These are phyloP conservation scores for Ascaphus truei DNA, from an alignment of 2,113 vertebrate species.

Conservation along the genomic window DNA sequence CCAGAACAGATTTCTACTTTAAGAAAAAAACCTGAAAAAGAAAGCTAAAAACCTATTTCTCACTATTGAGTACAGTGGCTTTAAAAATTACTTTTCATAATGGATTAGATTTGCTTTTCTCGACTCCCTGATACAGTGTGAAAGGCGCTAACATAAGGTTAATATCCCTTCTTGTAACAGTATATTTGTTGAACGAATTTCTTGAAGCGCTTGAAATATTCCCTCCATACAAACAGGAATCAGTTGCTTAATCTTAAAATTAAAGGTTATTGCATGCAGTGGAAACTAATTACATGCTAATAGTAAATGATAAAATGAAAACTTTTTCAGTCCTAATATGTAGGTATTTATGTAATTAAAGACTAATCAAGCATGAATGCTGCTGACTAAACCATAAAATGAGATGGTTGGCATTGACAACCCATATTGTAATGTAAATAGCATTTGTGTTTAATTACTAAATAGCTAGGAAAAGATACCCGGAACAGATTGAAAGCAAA, in stretches of 20 bases:
- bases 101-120: too few species aligned
- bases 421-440: slow-evolving; percentile 89
- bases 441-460: slow-evolving; percentile 76
- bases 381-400: slow-evolving; percentile 99
- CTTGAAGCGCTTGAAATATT: slow-evolving; percentile 72
- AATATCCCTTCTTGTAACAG: slow-evolving; percentile 66
- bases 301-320: slow-evolving; percentile 71
- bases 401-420: slow-evolving; percentile 95
- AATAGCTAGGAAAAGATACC: slow-evolving; percentile 67
- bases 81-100: too few species aligned
- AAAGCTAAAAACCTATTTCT: too few species aligned
- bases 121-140: slow-evolving; percentile 45
- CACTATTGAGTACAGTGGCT: too few species aligned
- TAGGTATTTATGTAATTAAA: slow-evolving; percentile 83
- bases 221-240: slow-evolving; percentile 71
- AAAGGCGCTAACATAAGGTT: slow-evolving; percentile 63
- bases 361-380: slow-evolving; percentile 89
- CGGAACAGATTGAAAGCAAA: slow-evolving; percentile 76
- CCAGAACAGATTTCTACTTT: too few species aligned
- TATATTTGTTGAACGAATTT: slow-evolving; percentile 74
- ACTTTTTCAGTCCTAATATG: slow-evolving; percentile 66
- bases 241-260: slow-evolving; percentile 81
- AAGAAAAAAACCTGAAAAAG: too few species aligned
- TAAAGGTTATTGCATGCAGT: slow-evolving; percentile 76
- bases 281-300: slow-evolving; percentile 80